These are phyloP conservation scores for Aphidius ervi DNA, from an alignment of 1,140 invertebrate species.

Conservation along the genomic window DNA sequence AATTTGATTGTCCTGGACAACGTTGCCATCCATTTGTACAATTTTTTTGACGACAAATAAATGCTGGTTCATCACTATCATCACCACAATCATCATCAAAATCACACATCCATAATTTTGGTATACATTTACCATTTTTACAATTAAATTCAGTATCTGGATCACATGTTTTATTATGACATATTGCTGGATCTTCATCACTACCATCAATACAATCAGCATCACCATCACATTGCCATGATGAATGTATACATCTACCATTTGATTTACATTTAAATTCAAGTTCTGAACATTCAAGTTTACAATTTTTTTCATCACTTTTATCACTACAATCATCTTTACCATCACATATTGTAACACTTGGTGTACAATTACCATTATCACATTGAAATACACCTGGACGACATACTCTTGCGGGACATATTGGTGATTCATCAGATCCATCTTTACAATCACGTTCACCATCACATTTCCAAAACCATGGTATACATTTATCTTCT, in stretches of 20 bases:
- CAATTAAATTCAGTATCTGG: slow-evolving; percentile 79
- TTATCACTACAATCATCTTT: slow-evolving; percentile 84
- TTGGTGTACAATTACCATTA: slow-evolving; percentile 88
- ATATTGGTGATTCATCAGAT: slow-evolving; percentile 83
- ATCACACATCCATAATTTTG: slow-evolving; percentile 94
- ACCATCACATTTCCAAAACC: slow-evolving; percentile 93
- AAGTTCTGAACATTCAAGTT: slow-evolving; percentile 80
- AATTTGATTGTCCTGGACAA: slow-evolving; percentile 84
- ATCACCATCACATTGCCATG: slow-evolving; percentile 95
- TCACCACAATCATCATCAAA: slow-evolving; percentile 91
- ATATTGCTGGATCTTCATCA: slow-evolving; percentile 86
- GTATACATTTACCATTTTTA: slow-evolving; percentile 93
- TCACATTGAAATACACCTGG: slow-evolving; percentile 91
- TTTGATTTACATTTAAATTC: slow-evolving; percentile 90
- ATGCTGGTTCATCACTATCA: slow-evolving; percentile 89
- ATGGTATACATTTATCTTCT: slow-evolving; percentile 95
- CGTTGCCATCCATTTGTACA: slow-evolving; percentile 89
- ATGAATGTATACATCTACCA: slow-evolving; percentile 84
- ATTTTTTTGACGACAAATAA: slow-evolving; percentile 84
- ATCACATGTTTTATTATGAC: slow-evolving; percentile 79
- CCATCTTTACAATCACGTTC: slow-evolving; percentile 87
- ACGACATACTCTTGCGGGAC: slow-evolving; percentile 71
- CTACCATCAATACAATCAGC: slow-evolving; percentile 91
- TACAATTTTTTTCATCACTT: slow-evolving; percentile 78
- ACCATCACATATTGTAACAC: slow-evolving; percentile 90